Evolutionary conservation across 2,113 vertebrate genomes (phyloP), one percentile per base, ranked within the genome.

Genomic region (Heterocephalus glaber): DNA sequence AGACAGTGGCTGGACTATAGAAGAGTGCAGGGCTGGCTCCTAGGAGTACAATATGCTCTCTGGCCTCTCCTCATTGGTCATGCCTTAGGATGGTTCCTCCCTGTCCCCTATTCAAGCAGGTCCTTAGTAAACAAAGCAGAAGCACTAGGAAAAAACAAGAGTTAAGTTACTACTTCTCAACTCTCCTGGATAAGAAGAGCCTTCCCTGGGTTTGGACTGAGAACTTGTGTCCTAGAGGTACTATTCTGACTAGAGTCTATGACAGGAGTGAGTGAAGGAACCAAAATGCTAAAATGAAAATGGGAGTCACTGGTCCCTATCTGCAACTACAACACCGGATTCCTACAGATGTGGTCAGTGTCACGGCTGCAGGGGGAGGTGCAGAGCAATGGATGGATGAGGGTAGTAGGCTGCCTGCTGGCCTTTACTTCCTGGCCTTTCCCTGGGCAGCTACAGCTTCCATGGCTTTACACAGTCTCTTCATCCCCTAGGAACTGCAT

Each of bases 391-490:
- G 93, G 80, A 66, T 49, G 44, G 80, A 74, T 30, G 4, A 26
- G 81, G 83, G 38, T 24, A 10, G 60, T 70, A 76, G 35, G 91
- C 92, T 77, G 77, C 87, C 86, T 58, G 4, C 80, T 91, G 7
- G 0, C 80, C 92, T 97, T 99, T 98, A 99, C 97, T 99, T 99
- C 98, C 99, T 99, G 74, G 97, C 99, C 98, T 99, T 99, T 97
- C 99, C 99, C 98, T 99, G 99, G 92, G 99, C 99, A 30, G 99
- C 99, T 86, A 99, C 99, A 0, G 99, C 99, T 97, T 99, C 99
- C 99, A 99, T 99, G 96, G 99, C 99, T 98, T 99, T 99, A 96
- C 99, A 99, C 56, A 99, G 99, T 99, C 97, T 99, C 99, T 96
- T 99, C 99, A 52, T 99, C 99, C 0, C 99, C 99, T 33, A 99